Evolutionary conservation across 1,140 invertebrate species (phyloP).

Genomic region (Scaptomyza pallida): DNA sequence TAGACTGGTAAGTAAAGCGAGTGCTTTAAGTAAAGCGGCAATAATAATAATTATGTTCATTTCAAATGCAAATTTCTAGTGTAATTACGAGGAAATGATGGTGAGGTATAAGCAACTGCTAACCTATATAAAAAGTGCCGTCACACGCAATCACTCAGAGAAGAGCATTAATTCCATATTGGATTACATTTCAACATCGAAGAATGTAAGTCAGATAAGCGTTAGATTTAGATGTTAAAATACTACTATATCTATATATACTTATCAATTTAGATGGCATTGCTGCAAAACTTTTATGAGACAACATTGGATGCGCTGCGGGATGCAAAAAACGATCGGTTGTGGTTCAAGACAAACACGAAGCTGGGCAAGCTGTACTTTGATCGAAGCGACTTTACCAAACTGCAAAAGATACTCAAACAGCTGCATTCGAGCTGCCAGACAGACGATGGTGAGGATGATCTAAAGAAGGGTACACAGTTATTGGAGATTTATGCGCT

Average conservation of each 20-base stretch:
- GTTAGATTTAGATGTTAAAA: no score
- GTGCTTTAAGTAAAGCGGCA: no score
- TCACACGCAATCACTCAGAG: conserved; percentile 99
- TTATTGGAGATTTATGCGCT: conserved; percentile 99
- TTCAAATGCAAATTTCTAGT: conserved; percentile 85
- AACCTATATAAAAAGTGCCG: conserved; percentile 99
- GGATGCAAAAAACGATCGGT: conserved; percentile 99
- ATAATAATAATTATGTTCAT: no score
- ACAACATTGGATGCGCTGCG: conserved; percentile 99
- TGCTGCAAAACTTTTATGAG: conserved; percentile 99
- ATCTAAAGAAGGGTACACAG: conserved; percentile 99
- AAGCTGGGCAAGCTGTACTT: conserved; percentile 99
- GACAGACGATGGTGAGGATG: conserved; percentile 99
- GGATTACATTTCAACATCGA: conserved; percentile 99
- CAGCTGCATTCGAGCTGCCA: conserved; percentile 99
- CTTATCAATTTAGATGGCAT: conserved; percentile 93
- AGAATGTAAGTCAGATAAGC: conserved; percentile 91
- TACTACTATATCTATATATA: no score
- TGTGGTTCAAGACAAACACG: conserved; percentile 99
- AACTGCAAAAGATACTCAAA: conserved; percentile 98
- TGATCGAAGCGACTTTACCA: conserved; percentile 97
- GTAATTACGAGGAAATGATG: conserved; percentile 99
- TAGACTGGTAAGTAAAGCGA: conserved; percentile 90
- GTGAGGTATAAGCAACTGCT: conserved; percentile 97
- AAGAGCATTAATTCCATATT: conserved; percentile 99